Evolutionary conservation across 1,140 invertebrate genomes (phyloP).

Genomic region (Lasaia peninsularis): DNA sequence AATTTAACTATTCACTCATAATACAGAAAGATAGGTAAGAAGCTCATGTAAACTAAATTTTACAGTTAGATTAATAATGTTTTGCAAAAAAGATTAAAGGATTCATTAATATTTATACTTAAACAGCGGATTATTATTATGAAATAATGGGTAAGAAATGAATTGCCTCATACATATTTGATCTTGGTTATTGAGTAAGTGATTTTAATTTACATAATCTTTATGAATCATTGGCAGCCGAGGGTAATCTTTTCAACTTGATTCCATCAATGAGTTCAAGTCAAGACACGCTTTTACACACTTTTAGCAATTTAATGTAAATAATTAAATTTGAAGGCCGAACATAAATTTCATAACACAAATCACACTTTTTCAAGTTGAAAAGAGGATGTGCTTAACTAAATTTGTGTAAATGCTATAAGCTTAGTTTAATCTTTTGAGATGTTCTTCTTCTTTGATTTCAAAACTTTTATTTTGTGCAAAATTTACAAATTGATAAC

Average conservation of each 20-base stretch:
- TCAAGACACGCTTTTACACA: background rate
- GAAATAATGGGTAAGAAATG: too few relatives aligned
- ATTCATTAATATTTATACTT: too few relatives aligned
- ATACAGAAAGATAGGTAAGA: too few relatives aligned
- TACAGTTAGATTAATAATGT: too few relatives aligned
- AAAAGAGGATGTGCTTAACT: conserved; percentile 39
- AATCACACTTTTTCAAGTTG: conserved; percentile 41
- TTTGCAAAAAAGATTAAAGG: too few relatives aligned
- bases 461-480: conserved; percentile 1
- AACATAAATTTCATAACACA: conserved; percentile 24
- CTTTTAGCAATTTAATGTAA: background rate
- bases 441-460: conserved; percentile 17
- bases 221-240: conserved; percentile 53
- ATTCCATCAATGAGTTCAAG: conserved; percentile 19
- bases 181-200: background rate
- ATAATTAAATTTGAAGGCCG: conserved; percentile 12
- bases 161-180: too few relatives aligned
- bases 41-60: too few relatives aligned
- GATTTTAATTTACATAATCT: background rate
- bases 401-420: conserved; percentile 25
- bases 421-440: conserved; percentile 20
- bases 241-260: conserved; percentile 63
- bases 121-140: too few relatives aligned
- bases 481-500: conserved; percentile 1
- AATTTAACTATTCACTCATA: too few relatives aligned